Percentiles rank a stretch among this genome's conserved stretches.
phyloP scores from a whole-genome alignment of 2,797 vertebrate genomes.

The Brotula barbata region DNA sequence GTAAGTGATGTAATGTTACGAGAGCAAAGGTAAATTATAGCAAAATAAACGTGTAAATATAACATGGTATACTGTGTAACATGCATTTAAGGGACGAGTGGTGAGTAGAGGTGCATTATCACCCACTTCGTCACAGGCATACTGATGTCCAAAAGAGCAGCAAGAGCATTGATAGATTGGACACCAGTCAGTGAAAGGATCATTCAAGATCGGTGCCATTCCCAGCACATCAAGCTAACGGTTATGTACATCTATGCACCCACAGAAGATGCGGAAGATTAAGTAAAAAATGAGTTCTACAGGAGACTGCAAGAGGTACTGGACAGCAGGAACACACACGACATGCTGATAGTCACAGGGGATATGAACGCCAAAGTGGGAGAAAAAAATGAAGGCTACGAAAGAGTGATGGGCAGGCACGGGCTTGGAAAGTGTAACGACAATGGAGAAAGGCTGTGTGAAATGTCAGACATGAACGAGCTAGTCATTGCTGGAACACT shows the following conservation, averaged over 20 bases:
- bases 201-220: slow-evolving; percentile 9
- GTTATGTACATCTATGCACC: neutral
- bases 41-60: no score
- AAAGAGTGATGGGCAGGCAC: neutral
- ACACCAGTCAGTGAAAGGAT: neutral
- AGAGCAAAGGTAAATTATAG: no score
- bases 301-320: neutral
- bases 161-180: slow-evolving; percentile 3
- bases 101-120: no score
- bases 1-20: no score
- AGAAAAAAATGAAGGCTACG: neutral
- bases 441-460: neutral
- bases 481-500: no score
- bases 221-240: slow-evolving; percentile 1
- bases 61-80: no score
- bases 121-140: no score
- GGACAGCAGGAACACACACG: neutral
- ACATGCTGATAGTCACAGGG: neutral
- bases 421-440: neutral
- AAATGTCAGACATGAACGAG: no score
- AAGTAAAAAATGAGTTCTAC: neutral
- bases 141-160: slow-evolving; percentile 1
- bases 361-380: slow-evolving; percentile 1
- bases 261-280: neutral
- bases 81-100: no score